phyloP scores from a whole-genome alignment of 1,140 invertebrate species.

The Geopemphigus sp. region DNA sequence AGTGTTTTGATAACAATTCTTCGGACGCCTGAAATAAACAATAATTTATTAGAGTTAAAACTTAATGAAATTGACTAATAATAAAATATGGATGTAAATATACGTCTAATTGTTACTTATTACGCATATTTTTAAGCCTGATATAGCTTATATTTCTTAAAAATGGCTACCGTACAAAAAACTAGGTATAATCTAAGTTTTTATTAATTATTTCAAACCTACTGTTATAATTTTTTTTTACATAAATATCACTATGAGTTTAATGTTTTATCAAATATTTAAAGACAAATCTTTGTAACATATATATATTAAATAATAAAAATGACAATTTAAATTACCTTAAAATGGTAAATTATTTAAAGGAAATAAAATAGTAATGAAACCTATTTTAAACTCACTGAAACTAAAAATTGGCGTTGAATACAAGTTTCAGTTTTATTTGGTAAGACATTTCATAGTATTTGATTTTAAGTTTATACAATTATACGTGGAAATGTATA shows the following conservation, averaged over 20 bases:
- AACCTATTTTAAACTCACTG: too few relatives aligned
- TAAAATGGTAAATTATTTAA: too few relatives aligned
- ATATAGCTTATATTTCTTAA: too few relatives aligned
- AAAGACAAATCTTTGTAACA: not conserved
- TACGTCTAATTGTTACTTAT: too few relatives aligned
- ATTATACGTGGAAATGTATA: too few relatives aligned
- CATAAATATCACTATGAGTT: not conserved
- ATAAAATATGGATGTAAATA: not conserved
- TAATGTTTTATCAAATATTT: not conserved
- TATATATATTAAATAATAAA: not conserved
- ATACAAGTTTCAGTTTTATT: too few relatives aligned
- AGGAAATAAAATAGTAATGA: too few relatives aligned
- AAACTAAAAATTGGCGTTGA: too few relatives aligned
- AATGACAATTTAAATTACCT: too few relatives aligned
- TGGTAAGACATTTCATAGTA: too few relatives aligned
- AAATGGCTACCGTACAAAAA: not conserved
- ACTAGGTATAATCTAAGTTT: not conserved
- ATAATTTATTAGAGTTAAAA: not conserved
- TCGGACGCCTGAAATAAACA: constrained; percentile 65
- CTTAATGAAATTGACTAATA: not conserved
- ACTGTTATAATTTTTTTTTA: not conserved
- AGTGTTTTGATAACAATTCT: constrained; percentile 82
- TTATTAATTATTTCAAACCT: not conserved
- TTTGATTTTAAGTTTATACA: too few relatives aligned
- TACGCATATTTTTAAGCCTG: too few relatives aligned